Percentiles rank a stretch among this genome's conserved stretches.
Conservation (phyloP, 2,888 invertebrate genomes). For the Biston stratarius region DNA sequence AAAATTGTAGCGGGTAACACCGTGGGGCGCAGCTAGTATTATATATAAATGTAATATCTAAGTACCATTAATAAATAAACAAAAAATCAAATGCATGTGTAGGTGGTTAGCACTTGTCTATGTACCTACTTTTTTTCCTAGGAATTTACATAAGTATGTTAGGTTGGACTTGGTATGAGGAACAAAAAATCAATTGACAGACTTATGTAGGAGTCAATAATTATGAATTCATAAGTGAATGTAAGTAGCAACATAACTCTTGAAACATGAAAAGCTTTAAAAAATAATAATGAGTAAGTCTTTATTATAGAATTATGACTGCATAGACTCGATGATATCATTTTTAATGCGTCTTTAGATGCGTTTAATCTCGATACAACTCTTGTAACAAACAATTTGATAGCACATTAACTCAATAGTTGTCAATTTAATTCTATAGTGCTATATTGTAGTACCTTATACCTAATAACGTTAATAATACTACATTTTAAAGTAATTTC, state of each 20-base stretch:
- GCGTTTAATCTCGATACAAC: conserved; percentile 19
- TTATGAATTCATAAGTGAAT: neutral
- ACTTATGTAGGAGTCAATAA: conserved; percentile 6
- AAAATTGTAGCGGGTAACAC: no score
- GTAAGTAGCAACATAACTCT: neutral
- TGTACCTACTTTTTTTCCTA: conserved; percentile 16
- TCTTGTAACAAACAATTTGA: conserved; percentile 18
- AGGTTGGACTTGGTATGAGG: neutral
- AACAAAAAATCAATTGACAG: conserved; percentile 12
- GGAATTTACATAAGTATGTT: neutral
- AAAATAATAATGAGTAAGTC: conserved; percentile 4
- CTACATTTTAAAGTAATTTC: no score
- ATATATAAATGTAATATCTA: no score
- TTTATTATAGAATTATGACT: conserved; percentile 15
- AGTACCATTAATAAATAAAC: no score
- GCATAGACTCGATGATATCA: conserved; percentile 31
- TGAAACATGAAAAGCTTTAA: neutral
- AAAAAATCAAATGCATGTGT: neutral
- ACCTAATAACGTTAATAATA: no score
- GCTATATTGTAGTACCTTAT: neutral
- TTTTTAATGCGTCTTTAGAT: conserved; percentile 27
- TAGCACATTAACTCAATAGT: conserved; percentile 14
- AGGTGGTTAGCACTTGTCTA: neutral
- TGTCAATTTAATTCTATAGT: neutral
- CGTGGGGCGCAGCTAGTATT: no score